Conservation (phyloP, 2,888 invertebrate species). For the Thymelicus sylvestris region DNA sequence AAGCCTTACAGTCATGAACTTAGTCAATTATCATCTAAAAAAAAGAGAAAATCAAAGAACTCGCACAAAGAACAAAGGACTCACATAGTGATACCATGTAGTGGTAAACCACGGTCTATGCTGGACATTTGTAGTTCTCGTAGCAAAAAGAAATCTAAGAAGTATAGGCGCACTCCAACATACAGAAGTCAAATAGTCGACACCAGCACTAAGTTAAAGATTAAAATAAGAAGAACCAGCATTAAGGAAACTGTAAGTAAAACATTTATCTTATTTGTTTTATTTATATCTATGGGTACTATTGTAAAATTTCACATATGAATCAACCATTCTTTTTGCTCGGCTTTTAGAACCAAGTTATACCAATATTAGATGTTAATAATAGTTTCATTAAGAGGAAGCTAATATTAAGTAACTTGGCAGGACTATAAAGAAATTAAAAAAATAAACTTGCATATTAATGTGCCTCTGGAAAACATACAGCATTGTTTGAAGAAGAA, state of each 20-base stretch:
- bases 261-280: neutral
- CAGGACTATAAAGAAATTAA: no score
- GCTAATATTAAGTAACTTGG: no score
- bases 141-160: conserved; percentile 80
- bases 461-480: no score
- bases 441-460: no score
- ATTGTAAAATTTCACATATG: neutral
- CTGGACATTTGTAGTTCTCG: conserved; percentile 77
- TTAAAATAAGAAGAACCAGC: conserved; percentile 88
- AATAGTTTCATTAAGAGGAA: no score
- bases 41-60: conserved; percentile 74
- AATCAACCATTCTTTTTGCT: no score
- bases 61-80: conserved; percentile 68
- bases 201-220: conserved; percentile 87
- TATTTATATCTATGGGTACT: neutral
- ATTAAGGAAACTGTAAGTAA: conserved; percentile 71
- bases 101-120: conserved; percentile 82
- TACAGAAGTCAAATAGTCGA: conserved; percentile 87
- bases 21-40: conserved; percentile 83
- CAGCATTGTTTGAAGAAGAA: no score
- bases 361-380: no score
- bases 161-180: conserved; percentile 71
- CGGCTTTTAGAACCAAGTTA: no score
- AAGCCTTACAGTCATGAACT: conserved; percentile 84
- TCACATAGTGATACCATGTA: conserved; percentile 73